phyloP scores from a whole-genome alignment of 2,113 vertebrate species.

The Sus scrofa region T2T-Sscrofa CM000824.6:74884001-74884500 shows the following conservation, averaged over 20 bases:
- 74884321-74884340: background rate
- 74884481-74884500: too few relatives aligned
- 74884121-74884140: background rate
- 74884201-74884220: background rate
- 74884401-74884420: background rate
- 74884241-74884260: background rate
- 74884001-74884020: background rate
- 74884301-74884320: background rate
- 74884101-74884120: background rate
- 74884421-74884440: background rate
- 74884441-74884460: too few relatives aligned
- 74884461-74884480: too few relatives aligned
- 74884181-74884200: background rate
- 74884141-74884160: background rate
- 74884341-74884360: background rate
- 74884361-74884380: background rate
- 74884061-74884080: background rate
- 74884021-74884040: background rate
- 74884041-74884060: background rate
- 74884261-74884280: background rate
- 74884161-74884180: background rate
- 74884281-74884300: background rate
- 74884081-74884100: background rate
- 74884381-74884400: background rate
- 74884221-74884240: background rate